Percentiles rank a stretch among this genome's conserved stretches.
Evolutionary conservation across 1,140 invertebrate species (phyloP).

Genomic region (Drosophila pectinifera): DNA sequence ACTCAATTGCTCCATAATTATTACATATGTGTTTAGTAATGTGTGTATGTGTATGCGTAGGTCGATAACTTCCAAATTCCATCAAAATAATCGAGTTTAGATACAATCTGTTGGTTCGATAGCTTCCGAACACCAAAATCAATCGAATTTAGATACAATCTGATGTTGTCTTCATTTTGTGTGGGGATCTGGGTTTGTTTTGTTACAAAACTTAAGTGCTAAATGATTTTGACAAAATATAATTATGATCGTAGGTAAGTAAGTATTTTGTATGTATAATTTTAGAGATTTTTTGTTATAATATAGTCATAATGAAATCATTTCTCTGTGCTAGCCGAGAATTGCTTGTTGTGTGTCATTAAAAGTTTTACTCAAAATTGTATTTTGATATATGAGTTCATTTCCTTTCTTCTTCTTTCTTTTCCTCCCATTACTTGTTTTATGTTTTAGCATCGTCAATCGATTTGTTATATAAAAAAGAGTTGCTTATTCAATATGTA

Average conservation of each 20-base stretch:
- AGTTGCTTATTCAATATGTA: constrained; percentile 63
- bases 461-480: constrained; percentile 61
- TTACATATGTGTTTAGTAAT: constrained; percentile 67
- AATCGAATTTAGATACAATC: constrained; percentile 43
- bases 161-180: constrained; percentile 16
- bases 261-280: constrained; percentile 18
- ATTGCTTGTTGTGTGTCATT: constrained; percentile 42
- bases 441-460: constrained; percentile 62
- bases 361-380: constrained; percentile 76
- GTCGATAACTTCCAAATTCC: constrained; percentile 45
- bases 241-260: constrained; percentile 34
- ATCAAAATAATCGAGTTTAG: constrained; percentile 38
- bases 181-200: constrained; percentile 10
- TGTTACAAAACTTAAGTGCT: constrained; percentile 65
- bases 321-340: constrained; percentile 43
- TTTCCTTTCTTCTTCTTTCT: constrained; percentile 6
- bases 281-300: constrained; percentile 27
- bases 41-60: constrained; percentile 55
- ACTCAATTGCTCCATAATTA: constrained; percentile 84
- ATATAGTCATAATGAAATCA: constrained; percentile 26
- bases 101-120: constrained; percentile 44
- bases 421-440: constrained; percentile 2
- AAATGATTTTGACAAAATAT: constrained; percentile 52
- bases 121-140: constrained; percentile 39
- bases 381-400: constrained; percentile 81